Conservation (phyloP, 2,888 invertebrate species). For the Seira sanloemensis region DNA sequence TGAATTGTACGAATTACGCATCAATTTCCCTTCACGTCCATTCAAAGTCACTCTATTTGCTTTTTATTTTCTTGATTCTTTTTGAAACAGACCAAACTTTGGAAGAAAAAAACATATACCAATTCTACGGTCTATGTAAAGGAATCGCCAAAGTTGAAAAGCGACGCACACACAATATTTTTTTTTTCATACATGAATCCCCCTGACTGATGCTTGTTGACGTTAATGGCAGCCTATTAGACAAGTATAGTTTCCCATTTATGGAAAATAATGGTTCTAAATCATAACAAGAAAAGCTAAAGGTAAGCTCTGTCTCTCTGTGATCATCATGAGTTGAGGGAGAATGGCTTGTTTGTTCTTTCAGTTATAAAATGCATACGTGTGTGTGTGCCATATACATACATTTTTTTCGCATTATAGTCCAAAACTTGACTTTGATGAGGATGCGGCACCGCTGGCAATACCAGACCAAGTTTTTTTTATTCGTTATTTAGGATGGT, state of each 20-base stretch:
- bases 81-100: not conserved
- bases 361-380: slow-evolving; percentile 6
- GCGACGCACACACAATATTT: not conserved
- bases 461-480: not conserved
- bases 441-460: slow-evolving; percentile 47
- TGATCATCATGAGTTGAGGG: not conserved
- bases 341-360: not conserved
- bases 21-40: too few species aligned
- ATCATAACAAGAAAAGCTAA: slow-evolving; percentile 35
- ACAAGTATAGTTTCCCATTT: slow-evolving; percentile 64
- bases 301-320: not conserved
- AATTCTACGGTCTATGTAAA: too few species aligned
- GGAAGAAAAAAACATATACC: not conserved
- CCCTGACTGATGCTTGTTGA: slow-evolving; percentile 50
- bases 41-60: not conserved
- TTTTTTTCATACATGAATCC: too few species aligned
- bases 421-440: not conserved
- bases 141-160: not conserved
- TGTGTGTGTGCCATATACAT: not conserved
- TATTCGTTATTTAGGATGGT: not conserved
- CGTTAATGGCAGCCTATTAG: slow-evolving; percentile 59
- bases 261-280: slow-evolving; percentile 60
- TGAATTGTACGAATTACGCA: too few species aligned
- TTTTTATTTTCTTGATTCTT: not conserved
- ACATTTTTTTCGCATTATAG: not conserved